phyloP scores from a whole-genome alignment of 2,888 invertebrate genomes.

The Lagria hirta region DNA sequence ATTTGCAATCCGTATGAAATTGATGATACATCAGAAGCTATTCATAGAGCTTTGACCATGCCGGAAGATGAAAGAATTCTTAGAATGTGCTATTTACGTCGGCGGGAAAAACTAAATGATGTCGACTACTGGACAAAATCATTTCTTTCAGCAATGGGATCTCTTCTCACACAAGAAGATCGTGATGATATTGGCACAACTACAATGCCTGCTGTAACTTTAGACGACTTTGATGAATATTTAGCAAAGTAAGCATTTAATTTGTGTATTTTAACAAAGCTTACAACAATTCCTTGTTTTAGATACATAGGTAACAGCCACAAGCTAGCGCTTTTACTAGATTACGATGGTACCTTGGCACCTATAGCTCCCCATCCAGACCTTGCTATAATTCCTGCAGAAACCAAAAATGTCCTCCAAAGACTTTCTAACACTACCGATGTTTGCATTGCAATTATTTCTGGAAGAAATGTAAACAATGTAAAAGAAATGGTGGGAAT shows the following conservation, averaged over 20 bases:
- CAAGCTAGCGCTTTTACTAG: slow-evolving; percentile 79
- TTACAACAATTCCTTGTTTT: slow-evolving; percentile 22
- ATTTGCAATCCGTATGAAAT: slow-evolving; percentile 89
- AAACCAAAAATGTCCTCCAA: slow-evolving; percentile 81
- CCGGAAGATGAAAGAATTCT: slow-evolving; percentile 84
- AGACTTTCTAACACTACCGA: slow-evolving; percentile 82
- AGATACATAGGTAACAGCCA: slow-evolving; percentile 86
- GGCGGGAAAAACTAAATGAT: slow-evolving; percentile 79
- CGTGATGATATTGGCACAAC: slow-evolving; percentile 82
- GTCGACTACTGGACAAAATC: slow-evolving; percentile 88
- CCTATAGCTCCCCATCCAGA: slow-evolving; percentile 90
- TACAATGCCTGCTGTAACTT: slow-evolving; percentile 85
- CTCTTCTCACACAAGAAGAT: slow-evolving; percentile 68
- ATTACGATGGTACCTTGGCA: slow-evolving; percentile 87
- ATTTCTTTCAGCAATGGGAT: slow-evolving; percentile 85
- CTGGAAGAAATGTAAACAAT: slow-evolving; percentile 83
- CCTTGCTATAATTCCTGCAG: slow-evolving; percentile 79
- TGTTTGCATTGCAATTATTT: slow-evolving; percentile 84
- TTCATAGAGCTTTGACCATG: slow-evolving; percentile 87
- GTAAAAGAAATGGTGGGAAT: slow-evolving; percentile 89
- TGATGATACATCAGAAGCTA: slow-evolving; percentile 82
- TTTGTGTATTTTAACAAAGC: not conserved
- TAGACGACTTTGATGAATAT: slow-evolving; percentile 89
- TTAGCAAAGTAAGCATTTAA: slow-evolving; percentile 67
- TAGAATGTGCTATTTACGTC: slow-evolving; percentile 81